Evolutionary conservation across 2,888 invertebrate species (phyloP).

Genomic region (Drosophila lacicola): DNA sequence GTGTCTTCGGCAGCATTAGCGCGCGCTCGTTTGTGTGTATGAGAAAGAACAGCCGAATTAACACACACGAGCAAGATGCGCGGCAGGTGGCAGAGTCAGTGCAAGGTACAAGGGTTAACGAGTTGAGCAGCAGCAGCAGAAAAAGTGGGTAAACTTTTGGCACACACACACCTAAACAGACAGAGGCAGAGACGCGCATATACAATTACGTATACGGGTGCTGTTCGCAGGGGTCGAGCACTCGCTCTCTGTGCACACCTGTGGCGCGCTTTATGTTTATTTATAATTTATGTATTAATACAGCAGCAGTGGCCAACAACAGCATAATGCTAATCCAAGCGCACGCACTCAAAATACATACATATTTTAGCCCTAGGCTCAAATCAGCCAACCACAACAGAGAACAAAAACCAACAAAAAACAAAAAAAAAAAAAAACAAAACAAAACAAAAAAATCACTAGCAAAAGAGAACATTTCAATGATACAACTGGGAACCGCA

Average conservation of each 20-base stretch:
- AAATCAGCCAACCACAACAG: conserved; percentile 21
- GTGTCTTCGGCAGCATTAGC: neutral
- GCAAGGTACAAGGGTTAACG: conserved; percentile 35
- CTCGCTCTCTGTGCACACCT: conserved; percentile 62
- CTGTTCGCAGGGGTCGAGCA: conserved; percentile 27
- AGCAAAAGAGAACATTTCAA: conserved; percentile 36
- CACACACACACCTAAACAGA: conserved; percentile 10
- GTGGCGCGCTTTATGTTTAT: conserved; percentile 77
- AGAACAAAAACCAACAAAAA: conserved; percentile 5
- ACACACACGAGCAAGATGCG: neutral
- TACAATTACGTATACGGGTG: conserved; percentile 33
- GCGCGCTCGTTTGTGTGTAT: neutral
- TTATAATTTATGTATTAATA: conserved; percentile 72
- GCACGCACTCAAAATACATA: conserved; percentile 25
- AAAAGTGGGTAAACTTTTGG: conserved; percentile 32
- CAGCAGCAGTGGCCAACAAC: conserved; percentile 28
- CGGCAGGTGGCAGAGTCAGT: conserved; percentile 6
- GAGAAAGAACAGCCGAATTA: neutral
- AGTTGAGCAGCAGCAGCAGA: conserved; percentile 16
- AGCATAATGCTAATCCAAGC: conserved; percentile 17
- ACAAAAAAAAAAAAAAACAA: conserved; percentile 14
- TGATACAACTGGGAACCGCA: conserved; percentile 50
- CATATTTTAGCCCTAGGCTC: conserved; percentile 32
- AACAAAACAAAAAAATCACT: conserved; percentile 14
- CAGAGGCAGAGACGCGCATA: conserved; percentile 18